phyloP scores from a whole-genome alignment of 2,888 invertebrate genomes.

The Mesorhabditis sp. region DNA sequence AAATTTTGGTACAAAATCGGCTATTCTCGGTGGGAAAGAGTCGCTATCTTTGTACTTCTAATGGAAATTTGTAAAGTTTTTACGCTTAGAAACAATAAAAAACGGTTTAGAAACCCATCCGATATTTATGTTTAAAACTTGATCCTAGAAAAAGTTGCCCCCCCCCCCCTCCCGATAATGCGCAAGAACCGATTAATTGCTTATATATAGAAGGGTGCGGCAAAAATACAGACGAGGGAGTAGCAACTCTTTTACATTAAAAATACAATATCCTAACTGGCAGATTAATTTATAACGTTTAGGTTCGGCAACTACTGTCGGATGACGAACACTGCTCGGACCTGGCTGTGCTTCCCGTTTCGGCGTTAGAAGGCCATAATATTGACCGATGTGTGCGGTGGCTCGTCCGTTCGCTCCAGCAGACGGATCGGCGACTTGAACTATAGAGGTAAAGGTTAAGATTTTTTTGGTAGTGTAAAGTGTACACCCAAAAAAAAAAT shows the following conservation, averaged over 20 bases:
- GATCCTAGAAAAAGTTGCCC: too few relatives aligned
- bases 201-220: conserved; percentile 1
- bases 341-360: conserved; percentile 49
- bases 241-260: background rate
- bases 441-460: background rate
- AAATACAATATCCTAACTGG: background rate
- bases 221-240: conserved; percentile 8
- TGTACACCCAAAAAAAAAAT: background rate
- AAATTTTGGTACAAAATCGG: too few relatives aligned
- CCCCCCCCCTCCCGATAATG: background rate
- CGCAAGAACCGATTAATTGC: background rate
- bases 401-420: conserved; percentile 35
- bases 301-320: conserved; percentile 35
- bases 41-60: too few relatives aligned
- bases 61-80: too few relatives aligned
- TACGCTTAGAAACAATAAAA: too few relatives aligned
- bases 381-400: conserved; percentile 47
- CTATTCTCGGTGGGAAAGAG: too few relatives aligned
- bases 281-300: conserved; percentile 3
- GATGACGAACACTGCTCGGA: conserved; percentile 43
- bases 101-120: too few relatives aligned
- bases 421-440: conserved; percentile 9
- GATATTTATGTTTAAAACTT: too few relatives aligned
- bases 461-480: background rate
- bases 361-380: conserved; percentile 48